Percentiles rank a stretch among this genome's conserved stretches.
Conservation (phyloP, 2,113 vertebrate species). For the Nycticebus coucang region DNA sequence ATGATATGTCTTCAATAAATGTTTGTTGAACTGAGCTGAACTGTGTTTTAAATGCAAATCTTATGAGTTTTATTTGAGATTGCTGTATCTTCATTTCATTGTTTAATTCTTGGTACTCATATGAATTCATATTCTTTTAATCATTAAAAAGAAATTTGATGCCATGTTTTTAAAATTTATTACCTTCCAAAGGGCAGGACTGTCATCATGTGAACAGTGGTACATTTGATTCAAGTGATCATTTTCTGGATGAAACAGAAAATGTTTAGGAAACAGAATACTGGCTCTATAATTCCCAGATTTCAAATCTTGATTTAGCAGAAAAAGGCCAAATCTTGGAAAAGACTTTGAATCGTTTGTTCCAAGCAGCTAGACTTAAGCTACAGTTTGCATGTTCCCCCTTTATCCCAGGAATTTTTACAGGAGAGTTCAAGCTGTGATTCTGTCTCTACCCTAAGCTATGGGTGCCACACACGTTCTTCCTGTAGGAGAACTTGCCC, state of each 20-base stretch:
- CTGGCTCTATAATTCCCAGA: neutral
- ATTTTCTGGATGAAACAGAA: neutral
- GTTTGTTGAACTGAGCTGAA: neutral
- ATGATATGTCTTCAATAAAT: conserved; percentile 29
- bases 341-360: neutral
- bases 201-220: conserved; percentile 5
- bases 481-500: neutral
- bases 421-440: neutral
- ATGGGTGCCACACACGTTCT: neutral
- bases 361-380: conserved; percentile 2
- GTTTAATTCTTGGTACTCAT: conserved; percentile 32
- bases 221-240: neutral
- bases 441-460: neutral
- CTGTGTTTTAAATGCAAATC: conserved; percentile 37
- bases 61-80: neutral
- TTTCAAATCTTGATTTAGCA: conserved; percentile 1
- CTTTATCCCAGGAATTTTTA: neutral
- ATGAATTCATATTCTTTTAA: conserved; percentile 23
- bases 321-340: neutral
- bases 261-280: conserved; percentile 34
- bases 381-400: neutral
- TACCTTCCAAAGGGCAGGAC: neutral
- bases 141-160: conserved; percentile 22
- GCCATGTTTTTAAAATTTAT: conserved; percentile 38
- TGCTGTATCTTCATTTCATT: conserved; percentile 19